phyloP scores from a whole-genome alignment of 2,113 vertebrate species.

The Pangasianodon hypophthalmus region DNA sequence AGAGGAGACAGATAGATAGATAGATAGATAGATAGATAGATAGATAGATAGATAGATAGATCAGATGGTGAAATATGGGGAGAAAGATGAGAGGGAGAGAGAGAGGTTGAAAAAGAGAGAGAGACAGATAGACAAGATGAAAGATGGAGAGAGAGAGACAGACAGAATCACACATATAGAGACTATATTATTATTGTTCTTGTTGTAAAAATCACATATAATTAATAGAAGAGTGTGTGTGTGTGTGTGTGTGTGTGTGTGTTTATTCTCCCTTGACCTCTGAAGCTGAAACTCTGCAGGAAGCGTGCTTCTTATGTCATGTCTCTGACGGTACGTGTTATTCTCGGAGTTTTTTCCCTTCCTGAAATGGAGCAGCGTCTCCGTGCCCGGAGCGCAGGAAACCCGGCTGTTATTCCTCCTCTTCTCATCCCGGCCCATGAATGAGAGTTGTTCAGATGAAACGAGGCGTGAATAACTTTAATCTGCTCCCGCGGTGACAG shows the following conservation, averaged over 20 bases:
- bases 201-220: too few species aligned
- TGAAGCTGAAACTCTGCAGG: neutral
- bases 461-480: constrained; percentile 39
- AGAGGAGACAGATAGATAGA: neutral
- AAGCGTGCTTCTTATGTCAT: neutral
- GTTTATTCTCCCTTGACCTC: neutral
- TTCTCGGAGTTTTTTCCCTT: neutral
- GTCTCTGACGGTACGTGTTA: neutral
- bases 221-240: neutral
- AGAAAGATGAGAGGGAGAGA: neutral
- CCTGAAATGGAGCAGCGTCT: neutral
- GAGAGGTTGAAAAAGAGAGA: neutral
- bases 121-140: neutral
- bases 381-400: neutral
- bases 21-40: neutral
- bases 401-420: constrained; percentile 13
- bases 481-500: constrained; percentile 43
- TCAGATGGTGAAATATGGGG: neutral
- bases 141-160: neutral
- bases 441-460: constrained; percentile 48
- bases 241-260: constrained; percentile 2
- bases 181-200: neutral
- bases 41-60: neutral
- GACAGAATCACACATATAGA: neutral
- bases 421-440: constrained; percentile 33